These are phyloP conservation scores for Theocolax elegans DNA, from an alignment of 1,140 invertebrate genomes.

Conservation along the genomic window DNA sequence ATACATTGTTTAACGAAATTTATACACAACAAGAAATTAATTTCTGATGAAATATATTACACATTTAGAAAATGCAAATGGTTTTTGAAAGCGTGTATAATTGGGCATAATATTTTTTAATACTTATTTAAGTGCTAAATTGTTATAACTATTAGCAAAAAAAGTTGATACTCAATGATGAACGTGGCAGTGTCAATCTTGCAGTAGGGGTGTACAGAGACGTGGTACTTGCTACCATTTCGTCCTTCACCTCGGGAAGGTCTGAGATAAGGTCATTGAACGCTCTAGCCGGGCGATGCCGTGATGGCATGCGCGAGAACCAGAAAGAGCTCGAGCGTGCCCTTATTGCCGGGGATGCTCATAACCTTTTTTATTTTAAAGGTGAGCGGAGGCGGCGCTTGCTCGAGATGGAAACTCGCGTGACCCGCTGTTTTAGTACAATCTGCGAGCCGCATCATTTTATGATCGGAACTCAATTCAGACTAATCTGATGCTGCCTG, in stretches of 20 bases:
- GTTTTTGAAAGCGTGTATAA: too few species aligned
- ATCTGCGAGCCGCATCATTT: conserved; percentile 59
- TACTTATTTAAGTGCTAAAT: too few species aligned
- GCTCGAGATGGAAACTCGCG: conserved; percentile 61
- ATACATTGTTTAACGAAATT: too few species aligned
- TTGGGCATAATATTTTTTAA: too few species aligned
- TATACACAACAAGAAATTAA: too few species aligned
- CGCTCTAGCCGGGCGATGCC: conserved; percentile 62
- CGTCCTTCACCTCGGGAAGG: conserved; percentile 63
- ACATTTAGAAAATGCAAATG: too few species aligned
- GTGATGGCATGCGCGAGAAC: conserved; percentile 62
- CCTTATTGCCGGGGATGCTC: conserved; percentile 55
- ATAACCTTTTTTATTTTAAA: conserved; percentile 28
- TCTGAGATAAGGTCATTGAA: conserved; percentile 64
- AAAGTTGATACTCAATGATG: conserved; percentile 60
- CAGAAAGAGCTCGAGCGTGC: conserved; percentile 63
- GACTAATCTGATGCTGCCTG: conserved; percentile 65
- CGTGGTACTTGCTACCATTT: conserved; percentile 46
- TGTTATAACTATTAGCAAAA: too few species aligned
- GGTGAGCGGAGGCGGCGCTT: conserved; percentile 55
- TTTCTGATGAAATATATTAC: too few species aligned
- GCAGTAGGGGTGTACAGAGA: conserved; percentile 62
- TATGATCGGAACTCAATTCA: conserved; percentile 65
- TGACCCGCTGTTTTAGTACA: conserved; percentile 64
- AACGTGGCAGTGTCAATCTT: conserved; percentile 66